Evolutionary conservation across 2,888 invertebrate species (phyloP), one percentile per base, ranked within the genome.

Genomic region (Cantharis nigra): DNA sequence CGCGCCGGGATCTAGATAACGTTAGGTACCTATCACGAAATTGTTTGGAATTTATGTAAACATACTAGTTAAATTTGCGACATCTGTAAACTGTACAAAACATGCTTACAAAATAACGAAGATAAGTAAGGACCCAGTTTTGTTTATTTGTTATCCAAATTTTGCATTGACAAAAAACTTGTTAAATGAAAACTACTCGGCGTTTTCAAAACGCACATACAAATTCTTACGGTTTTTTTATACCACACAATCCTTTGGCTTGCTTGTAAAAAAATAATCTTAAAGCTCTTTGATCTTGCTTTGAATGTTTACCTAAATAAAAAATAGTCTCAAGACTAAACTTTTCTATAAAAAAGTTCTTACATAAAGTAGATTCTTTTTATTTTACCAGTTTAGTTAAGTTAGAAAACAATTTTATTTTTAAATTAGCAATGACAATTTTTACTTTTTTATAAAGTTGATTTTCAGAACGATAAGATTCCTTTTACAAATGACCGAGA

Each of bases 1-100:
- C 77, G 77, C 79, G 79, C 77, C 78, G 74, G 69, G 71, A 69
- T 75, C 30, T 72, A 70, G 72, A 69, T 23, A 23, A 62, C 69
- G 49, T 26, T 69, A 70, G 16, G 69, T 77, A 62, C 72, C 74
- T 69, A 71, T 65, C 62, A 49, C 74, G 23, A 71, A 70, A 75
- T 16, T 74, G 74, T 63, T 70, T 69, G 28, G 26, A 69, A 69
- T 74, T 74, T 74, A 69, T 49, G 69, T 33, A 72, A 72, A 72
- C 72, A 74, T 67, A 23, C 18, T 23, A 23, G 65, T 67, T 67
- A 67, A 67, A 67, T 67, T n/a, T 23, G 65, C 20, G 23, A 67
- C 65, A 20, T 26, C 65, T 67, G 26, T 67, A 67, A 67, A 67
- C 9, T 67, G 20, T 26, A 67, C 65, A 67, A 67, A 67, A 67